Evolutionary conservation across 2,797 vertebrate genomes (phyloP), one percentile per base, ranked within the genome.

Genomic region (Carcharodon carcharias): DNA sequence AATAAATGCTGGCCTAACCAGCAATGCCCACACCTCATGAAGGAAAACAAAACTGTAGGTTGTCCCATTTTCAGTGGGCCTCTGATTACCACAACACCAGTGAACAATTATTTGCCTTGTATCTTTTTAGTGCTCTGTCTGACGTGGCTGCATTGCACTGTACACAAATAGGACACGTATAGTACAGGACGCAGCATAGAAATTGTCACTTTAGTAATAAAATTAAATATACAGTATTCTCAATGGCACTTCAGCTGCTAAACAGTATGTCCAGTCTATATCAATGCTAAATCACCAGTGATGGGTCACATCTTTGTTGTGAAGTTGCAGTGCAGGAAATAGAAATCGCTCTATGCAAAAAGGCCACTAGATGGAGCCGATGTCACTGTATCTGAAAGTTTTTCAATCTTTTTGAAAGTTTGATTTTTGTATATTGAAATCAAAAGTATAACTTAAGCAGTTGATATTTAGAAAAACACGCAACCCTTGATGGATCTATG

Each of bases 361-460:
- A 7, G 23, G 31, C 69, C 94, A 95, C 94, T 71, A 95, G 94
- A 95, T 95, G 94, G 94, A 71, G 69, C 5, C 50, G 14, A 54
- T 73, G 69, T 56, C 16, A 26, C 31, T 35, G 2, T 54, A 11
- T 26, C 31, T 93, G 91, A 45, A 45, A 8, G 23, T 26, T 92
- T 92, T 92, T 63, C 11, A 21, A 40, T 23, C 31, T 89, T 61
- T n/a, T 63, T 92, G 89, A 63, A 85, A 54, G 45, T 87, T 87
- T 28, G 23, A 87, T 85, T 80, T 69, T 80, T 80, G 35, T 80
- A 16, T 16, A 40, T 40, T 11, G 77, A 92, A 63, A 92, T 92
- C 35, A 58, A 58, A 12, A n/a, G 14, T 35, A 3, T 92, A n/a
- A 92, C 28, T 16, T 61, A 63, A 18, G n/a, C 28, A 56, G 28